Conservation (phyloP, 2,797 vertebrate genomes). For the Pyrocephalus nanus region DNA sequence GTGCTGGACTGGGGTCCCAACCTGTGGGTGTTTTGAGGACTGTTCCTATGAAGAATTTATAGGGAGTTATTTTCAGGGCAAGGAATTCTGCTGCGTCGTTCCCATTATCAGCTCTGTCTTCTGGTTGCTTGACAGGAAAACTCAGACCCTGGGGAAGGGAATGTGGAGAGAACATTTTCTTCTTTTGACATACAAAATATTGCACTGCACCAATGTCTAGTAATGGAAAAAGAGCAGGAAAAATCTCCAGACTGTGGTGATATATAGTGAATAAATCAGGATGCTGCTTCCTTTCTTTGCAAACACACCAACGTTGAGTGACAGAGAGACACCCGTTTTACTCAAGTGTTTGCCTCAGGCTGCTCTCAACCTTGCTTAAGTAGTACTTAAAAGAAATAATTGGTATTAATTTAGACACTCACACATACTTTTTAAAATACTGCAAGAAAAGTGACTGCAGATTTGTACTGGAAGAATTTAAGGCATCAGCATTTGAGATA, state of each 20-base stretch:
- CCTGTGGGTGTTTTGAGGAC: neutral
- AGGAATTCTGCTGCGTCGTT: neutral
- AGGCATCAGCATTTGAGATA: neutral
- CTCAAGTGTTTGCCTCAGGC: slow-evolving; percentile 52
- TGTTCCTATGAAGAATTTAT: neutral
- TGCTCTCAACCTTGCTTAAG: slow-evolving; percentile 35
- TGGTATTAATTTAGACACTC: slow-evolving; percentile 31
- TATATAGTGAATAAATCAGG: slow-evolving; percentile 20
- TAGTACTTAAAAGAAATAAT: slow-evolving; percentile 45
- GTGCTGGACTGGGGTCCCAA: neutral
- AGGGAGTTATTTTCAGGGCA: neutral
- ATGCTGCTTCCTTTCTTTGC: neutral
- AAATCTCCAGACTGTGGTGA: neutral
- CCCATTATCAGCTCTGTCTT: slow-evolving; percentile 10
- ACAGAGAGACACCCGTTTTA: slow-evolving; percentile 24
- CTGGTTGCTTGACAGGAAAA: neutral
- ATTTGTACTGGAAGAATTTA: neutral
- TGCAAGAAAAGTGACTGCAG: neutral
- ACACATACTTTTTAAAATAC: neutral
- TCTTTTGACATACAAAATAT: slow-evolving; percentile 40
- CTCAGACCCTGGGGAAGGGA: slow-evolving; percentile 6
- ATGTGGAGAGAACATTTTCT: slow-evolving; percentile 12
- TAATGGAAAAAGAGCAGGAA: neutral
- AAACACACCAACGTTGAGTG: slow-evolving; percentile 47
- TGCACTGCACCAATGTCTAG: neutral